A percentile compares a stretch with the other conserved stretches of the same genome.
These are phyloP conservation scores for Drosophila recens DNA, from an alignment of 2,888 invertebrate species.

Conservation along the genomic window DNA sequence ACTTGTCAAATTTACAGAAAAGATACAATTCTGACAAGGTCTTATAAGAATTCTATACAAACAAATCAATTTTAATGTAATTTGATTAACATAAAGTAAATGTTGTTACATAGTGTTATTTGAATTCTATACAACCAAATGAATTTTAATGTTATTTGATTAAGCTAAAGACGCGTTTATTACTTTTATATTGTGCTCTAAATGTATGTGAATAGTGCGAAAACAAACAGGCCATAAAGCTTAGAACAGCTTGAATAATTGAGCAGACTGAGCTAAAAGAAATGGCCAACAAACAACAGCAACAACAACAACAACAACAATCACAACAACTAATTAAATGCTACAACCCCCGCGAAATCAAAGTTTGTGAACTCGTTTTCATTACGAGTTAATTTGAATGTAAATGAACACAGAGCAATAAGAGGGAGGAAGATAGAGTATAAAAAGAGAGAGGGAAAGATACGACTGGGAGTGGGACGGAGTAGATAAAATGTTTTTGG, in stretches of 20 bases:
- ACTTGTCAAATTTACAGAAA: too few species aligned
- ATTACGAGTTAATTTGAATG: constrained; percentile 83
- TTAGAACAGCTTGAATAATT: constrained; percentile 50
- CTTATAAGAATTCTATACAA: too few species aligned
- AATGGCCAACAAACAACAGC: constrained; percentile 71
- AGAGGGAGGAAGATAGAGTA: background rate
- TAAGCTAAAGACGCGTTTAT: background rate
- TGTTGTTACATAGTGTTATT: background rate
- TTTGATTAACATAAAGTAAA: background rate
- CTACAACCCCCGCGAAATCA: constrained; percentile 69
- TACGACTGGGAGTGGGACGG: too few species aligned
- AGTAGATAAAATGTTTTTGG: constrained; percentile 70
- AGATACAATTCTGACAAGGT: too few species aligned
- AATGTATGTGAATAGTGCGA: constrained; percentile 61
- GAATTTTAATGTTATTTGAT: background rate
- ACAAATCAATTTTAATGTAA: too few species aligned
- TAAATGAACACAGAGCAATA: constrained; percentile 74
- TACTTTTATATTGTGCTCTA: constrained; percentile 14
- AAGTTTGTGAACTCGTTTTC: constrained; percentile 78
- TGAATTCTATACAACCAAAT: background rate
- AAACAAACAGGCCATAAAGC: constrained; percentile 47
- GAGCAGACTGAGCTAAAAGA: constrained; percentile 57
- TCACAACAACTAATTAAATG: constrained; percentile 79
- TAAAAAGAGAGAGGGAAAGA: too few species aligned
- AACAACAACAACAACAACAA: constrained; percentile 61